These are phyloP conservation scores for Lerema accius DNA, from an alignment of 1,140 invertebrate genomes.

Conservation along the genomic window DNA sequence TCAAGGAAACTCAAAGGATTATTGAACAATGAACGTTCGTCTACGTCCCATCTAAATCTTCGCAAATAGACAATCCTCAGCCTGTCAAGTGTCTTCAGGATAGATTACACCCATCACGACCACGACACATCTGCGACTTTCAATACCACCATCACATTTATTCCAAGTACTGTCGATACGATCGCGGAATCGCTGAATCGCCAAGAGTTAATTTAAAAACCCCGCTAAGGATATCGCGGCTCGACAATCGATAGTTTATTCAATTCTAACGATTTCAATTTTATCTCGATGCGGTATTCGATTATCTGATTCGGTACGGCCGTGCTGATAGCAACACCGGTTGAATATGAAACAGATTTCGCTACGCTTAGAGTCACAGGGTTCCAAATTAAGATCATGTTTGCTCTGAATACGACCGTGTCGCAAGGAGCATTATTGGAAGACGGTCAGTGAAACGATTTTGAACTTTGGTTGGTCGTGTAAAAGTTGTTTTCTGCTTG, in stretches of 20 bases:
- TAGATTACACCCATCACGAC: slow-evolving; percentile 26
- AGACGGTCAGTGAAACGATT: slow-evolving; percentile 10
- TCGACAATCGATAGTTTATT: slow-evolving; percentile 61
- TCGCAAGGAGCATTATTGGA: slow-evolving; percentile 31
- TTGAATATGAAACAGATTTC: slow-evolving; percentile 63
- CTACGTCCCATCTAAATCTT: slow-evolving; percentile 23
- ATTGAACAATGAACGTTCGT: slow-evolving; percentile 1
- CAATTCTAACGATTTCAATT: slow-evolving; percentile 73
- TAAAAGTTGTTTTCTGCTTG: slow-evolving; percentile 24
- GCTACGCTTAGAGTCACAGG: slow-evolving; percentile 49
- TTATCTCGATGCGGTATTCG: slow-evolving; percentile 60
- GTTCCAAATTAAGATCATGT: slow-evolving; percentile 59
- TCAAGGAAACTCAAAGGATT: slow-evolving; percentile 15
- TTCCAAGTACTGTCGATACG: slow-evolving; percentile 39
- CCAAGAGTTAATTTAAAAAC: slow-evolving; percentile 58
- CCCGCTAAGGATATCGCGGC: slow-evolving; percentile 54
- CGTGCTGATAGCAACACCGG: slow-evolving; percentile 55
- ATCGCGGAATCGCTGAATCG: slow-evolving; percentile 39
- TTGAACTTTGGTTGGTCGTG: slow-evolving; percentile 4
- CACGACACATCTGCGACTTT: slow-evolving; percentile 28
- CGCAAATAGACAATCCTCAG: slow-evolving; percentile 25
- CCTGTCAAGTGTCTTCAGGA: slow-evolving; percentile 21
- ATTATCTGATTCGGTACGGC: slow-evolving; percentile 60
- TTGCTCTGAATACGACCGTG: slow-evolving; percentile 49
- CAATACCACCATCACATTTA: slow-evolving; percentile 38